Percentiles rank a stretch among this genome's conserved stretches.
Conservation (phyloP, 2,113 vertebrate genomes). For the Ploceus nigricollis region DNA sequence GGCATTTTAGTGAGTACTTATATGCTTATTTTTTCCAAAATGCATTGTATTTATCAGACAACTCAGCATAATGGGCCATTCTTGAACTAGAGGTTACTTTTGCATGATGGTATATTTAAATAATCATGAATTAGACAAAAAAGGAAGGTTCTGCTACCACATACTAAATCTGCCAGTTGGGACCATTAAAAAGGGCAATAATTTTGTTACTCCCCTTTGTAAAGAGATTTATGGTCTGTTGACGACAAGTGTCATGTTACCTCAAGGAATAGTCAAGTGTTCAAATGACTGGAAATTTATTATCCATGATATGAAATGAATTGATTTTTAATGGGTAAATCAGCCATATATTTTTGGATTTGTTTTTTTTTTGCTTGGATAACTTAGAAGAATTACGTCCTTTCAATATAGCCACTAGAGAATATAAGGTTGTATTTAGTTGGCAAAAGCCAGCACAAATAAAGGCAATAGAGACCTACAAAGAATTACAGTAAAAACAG, state of each 20-base stretch:
- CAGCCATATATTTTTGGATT: background rate
- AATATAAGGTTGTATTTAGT: background rate
- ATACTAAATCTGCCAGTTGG: background rate
- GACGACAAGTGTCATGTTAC: background rate
- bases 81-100: background rate
- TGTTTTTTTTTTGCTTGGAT: background rate
- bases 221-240: background rate
- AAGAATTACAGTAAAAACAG: background rate
- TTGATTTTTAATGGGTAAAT: background rate
- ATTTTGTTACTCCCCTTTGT: background rate
- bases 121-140: background rate
- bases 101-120: background rate
- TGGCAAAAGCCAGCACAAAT: background rate
- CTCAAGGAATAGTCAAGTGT: background rate
- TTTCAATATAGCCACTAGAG: background rate
- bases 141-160: background rate
- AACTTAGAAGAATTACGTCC: background rate
- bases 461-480: background rate
- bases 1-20: background rate
- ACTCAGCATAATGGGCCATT: background rate
- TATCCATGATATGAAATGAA: background rate
- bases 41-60: background rate
- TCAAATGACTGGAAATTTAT: background rate
- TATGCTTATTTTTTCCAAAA: background rate
- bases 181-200: background rate